These are phyloP conservation scores for Nanorana parkeri DNA, from an alignment of 2,113 vertebrate genomes.

Conservation along the genomic window DNA sequence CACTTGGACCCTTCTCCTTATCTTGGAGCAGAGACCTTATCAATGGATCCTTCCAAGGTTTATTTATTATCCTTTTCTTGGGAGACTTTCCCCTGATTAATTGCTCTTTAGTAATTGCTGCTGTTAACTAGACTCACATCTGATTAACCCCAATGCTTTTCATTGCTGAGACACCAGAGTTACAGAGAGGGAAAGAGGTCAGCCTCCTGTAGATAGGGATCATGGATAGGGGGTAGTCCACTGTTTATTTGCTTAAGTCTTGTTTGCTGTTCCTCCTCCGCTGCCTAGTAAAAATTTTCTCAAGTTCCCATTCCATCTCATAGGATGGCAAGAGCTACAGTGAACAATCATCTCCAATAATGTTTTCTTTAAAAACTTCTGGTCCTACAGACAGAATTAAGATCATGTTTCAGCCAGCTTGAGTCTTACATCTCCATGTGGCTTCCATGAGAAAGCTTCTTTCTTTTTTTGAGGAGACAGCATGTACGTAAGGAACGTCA, in stretches of 20 bases:
- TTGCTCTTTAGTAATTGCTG: constrained; percentile 78
- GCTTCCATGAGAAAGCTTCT: constrained; percentile 72
- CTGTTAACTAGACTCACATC: constrained; percentile 82
- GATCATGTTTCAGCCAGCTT: constrained; percentile 85
- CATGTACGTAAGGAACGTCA: constrained; percentile 54
- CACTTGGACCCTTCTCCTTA: constrained; percentile 74
- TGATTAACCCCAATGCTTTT: constrained; percentile 77
- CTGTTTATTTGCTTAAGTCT: constrained; percentile 85
- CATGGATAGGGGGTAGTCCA: constrained; percentile 68
- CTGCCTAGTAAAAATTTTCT: constrained; percentile 80
- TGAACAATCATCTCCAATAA: constrained; percentile 77
- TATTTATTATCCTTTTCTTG: constrained; percentile 84
- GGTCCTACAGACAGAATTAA: constrained; percentile 85
- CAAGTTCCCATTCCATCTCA: constrained; percentile 79
- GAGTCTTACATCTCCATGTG: constrained; percentile 84
- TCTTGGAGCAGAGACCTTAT: constrained; percentile 68
- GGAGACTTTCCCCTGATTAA: constrained; percentile 87
- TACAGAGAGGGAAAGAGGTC: constrained; percentile 70
- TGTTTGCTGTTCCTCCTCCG: constrained; percentile 83
- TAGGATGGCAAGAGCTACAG: constrained; percentile 75
- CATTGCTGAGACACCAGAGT: constrained; percentile 65
- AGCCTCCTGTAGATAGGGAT: constrained; percentile 68
- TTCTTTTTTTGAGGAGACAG: background rate
- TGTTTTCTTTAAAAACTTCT: constrained; percentile 96
- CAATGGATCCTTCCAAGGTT: constrained; percentile 70